Percentiles rank a stretch among this genome's conserved stretches.
Evolutionary conservation across 1,140 invertebrate species (phyloP).

Genomic region (Aphaenogaster floridana): DNA sequence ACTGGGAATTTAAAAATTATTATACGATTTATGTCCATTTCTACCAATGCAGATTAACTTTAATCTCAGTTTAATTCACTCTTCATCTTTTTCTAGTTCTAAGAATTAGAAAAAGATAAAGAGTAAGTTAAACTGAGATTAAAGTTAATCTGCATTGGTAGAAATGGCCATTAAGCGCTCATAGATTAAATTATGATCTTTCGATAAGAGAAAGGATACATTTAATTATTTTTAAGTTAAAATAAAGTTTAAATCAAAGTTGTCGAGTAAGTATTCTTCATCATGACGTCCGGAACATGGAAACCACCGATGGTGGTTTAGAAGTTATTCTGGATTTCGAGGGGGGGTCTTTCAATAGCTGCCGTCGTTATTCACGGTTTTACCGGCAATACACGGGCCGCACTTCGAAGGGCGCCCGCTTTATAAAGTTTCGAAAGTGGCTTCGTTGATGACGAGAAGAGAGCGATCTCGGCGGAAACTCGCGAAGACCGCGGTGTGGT

Average conservation of each 20-base stretch:
- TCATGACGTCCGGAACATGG: background rate
- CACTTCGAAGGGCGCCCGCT: background rate
- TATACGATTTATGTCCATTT: too few species aligned
- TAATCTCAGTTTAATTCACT: too few species aligned
- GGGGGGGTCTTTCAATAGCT: background rate
- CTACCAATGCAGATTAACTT: too few species aligned
- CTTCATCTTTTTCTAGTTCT: too few species aligned
- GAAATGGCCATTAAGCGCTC: too few species aligned
- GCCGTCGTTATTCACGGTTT: constrained; percentile 28
- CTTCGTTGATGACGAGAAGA: background rate
- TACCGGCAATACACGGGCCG: background rate
- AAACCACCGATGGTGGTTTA: background rate
- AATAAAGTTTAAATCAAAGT: background rate
- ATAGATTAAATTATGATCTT: background rate
- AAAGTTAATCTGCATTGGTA: too few species aligned
- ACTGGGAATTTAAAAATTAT: background rate
- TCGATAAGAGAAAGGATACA: background rate
- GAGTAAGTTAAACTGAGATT: too few species aligned
- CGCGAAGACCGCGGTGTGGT: background rate
- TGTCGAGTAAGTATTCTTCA: background rate
- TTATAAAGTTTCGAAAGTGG: constrained; percentile 24
- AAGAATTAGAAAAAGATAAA: too few species aligned
- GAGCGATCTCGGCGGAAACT: background rate
- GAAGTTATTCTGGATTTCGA: constrained; percentile 9
- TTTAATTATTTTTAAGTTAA: background rate